These are phyloP conservation scores for Melangyna quadrimaculata DNA, from an alignment of 2,888 invertebrate species.

Conservation along the genomic window DNA sequence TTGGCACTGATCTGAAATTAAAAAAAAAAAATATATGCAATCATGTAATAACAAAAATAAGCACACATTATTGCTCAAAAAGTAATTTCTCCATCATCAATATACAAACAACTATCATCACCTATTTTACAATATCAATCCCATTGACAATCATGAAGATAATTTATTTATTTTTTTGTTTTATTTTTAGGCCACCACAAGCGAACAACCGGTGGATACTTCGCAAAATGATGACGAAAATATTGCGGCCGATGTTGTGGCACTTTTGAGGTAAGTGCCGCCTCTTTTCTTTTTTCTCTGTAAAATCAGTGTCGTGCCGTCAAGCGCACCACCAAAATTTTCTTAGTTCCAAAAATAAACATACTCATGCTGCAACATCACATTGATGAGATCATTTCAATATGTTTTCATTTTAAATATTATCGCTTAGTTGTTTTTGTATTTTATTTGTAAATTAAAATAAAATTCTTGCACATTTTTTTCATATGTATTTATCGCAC, in stretches of 20 bases:
- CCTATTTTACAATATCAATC: not conserved
- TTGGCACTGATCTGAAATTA: no score
- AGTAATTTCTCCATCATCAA: not conserved
- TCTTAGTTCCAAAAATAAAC: constrained; percentile 57
- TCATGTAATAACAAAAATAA: not conserved
- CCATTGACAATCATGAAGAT: not conserved
- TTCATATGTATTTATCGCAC: constrained; percentile 55
- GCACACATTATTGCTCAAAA: not conserved
- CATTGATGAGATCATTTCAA: constrained; percentile 52
- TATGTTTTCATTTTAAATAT: constrained; percentile 24
- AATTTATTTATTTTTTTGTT: not conserved
- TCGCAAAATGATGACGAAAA: constrained; percentile 61
- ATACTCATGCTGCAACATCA: not conserved
- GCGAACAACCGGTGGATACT: constrained; percentile 36
- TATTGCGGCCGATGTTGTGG: constrained; percentile 55
- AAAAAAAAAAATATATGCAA: no score
- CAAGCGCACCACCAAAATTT: not conserved
- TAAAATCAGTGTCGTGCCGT: not conserved
- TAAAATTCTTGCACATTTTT: constrained; percentile 63
- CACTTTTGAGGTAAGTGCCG: constrained; percentile 67
- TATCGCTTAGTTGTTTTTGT: constrained; percentile 1
- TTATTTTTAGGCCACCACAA: constrained; percentile 45
- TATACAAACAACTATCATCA: not conserved
- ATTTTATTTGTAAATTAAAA: constrained; percentile 4
- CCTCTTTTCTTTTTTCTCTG: constrained; percentile 25